Conservation (phyloP, 2,113 vertebrate genomes). For the Thunnus thynnus region DNA sequence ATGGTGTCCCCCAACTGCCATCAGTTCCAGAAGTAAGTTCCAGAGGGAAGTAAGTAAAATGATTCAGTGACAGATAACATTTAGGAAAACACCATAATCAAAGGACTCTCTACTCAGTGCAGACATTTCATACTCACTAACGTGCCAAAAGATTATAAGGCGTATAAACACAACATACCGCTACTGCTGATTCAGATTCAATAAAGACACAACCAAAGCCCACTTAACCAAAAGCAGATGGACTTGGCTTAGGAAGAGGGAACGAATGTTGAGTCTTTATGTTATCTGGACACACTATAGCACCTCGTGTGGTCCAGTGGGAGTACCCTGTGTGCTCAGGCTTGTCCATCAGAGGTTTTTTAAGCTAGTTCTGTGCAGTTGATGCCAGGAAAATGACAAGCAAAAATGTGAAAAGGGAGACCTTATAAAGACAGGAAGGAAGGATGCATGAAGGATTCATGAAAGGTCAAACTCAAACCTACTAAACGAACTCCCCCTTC, state of each 20-base stretch:
- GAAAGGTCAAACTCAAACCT: constrained; percentile 16
- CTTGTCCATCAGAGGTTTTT: constrained; percentile 34
- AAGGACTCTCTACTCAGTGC: constrained; percentile 18
- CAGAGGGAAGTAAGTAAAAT: not conserved
- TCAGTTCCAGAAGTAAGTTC: not conserved
- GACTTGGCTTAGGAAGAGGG: constrained; percentile 11
- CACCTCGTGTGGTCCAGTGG: constrained; percentile 39
- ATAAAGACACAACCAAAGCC: constrained; percentile 44
- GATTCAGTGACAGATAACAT: constrained; percentile 17
- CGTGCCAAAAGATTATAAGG: constrained; percentile 50
- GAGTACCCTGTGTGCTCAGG: constrained; percentile 23
- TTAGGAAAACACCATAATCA: constrained; percentile 19
- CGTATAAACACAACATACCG: constrained; percentile 49
- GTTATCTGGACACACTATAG: constrained; percentile 53
- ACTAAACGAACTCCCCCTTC: not conserved
- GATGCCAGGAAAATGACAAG: constrained; percentile 32
- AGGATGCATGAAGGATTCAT: constrained; percentile 16
- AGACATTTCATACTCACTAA: constrained; percentile 39
- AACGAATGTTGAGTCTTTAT: constrained; percentile 41
- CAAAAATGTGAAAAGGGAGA: constrained; percentile 24
- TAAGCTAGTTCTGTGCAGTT: not conserved
- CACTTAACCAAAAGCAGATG: constrained; percentile 64
- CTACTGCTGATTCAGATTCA: constrained; percentile 61
- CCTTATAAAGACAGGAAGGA: not conserved
- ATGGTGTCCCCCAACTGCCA: constrained; percentile 8